Evolutionary conservation across 92 coral and sea anemone genomes (phyloP), one percentile per base, ranked within the genome.

Genomic region (Zoanthus sansibaricus): DNA sequence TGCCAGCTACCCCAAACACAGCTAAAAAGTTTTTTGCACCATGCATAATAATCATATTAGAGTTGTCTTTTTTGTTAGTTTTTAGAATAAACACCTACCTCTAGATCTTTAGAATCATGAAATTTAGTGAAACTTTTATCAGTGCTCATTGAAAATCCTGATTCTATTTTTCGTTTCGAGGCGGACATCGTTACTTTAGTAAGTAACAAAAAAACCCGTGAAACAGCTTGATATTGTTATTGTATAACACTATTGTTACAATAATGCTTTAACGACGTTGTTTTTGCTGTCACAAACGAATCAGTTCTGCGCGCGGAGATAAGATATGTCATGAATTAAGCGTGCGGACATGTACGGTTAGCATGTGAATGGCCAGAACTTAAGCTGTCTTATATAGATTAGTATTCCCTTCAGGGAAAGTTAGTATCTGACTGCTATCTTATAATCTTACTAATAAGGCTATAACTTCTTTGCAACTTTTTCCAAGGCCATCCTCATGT

Each of bases 61-160:
- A 37, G 42, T 37, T 37, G 42, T 37, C 2, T 37, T 37, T 37
- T 37, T 37, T 37, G 2, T 37, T 37, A 3, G 42, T 37, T 37
- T 37, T 37, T 62, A 20, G 16, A 62, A 62, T 14, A 11, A 20
- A 16, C 20, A 20, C 69, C 17, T 62, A 62, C 69, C 69, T 62
- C 69, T 7, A 55, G 20, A 16, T 55, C 5, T 45, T 52, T 47
- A 15, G 16, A 17, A 32, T 20, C n/a, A 9, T n/a, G 61, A 31
- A 83, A 83, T 48, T 71, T 31, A 3, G 74, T 72, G 5, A 52
- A 71, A 37, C 58, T 83, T 71, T 61, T 17, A 52, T 20, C 54
- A 20, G 55, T 49, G 12, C 30, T 14, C 59, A 76, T 14, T 45
- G 58, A 16, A 37, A 45, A 42, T 16, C 51, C 55, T 7, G 48